Evolutionary conservation across 2,113 vertebrate species (phyloP), one percentile per base, ranked within the genome.

Genomic region (Platysternon megacephalum): DNA sequence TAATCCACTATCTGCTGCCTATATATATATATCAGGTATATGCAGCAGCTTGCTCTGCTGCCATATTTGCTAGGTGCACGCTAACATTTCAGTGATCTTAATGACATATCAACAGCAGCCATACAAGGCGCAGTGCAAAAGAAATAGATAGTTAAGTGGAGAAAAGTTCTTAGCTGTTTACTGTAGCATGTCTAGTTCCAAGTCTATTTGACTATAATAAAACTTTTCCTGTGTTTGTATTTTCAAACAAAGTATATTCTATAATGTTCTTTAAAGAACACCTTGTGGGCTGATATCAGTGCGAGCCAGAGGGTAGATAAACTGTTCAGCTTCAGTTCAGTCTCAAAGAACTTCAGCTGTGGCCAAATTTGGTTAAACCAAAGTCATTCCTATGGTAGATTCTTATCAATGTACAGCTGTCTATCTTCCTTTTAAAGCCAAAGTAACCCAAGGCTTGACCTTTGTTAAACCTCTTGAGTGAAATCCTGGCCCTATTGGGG

Each of bases 1-100:
- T 95, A 93, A 91, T 80, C 83, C 84, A 89, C 78, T 89, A 89
- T 84, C 53, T 94, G 14, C 85, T 93, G 91, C 83, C 55, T 87
- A 79, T 48, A 48, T 48, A 48, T 48, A 61, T 76, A 61, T 76
- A 16, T 17, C 83, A 87, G 76, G 22, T 56, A 87, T 4, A 51
- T 94, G 91, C 85, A 94, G 80, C 80, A 84, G 29, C 95, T 94
- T 89, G 72, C 78, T 96, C 49, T 82, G 58, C 46, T 79, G 11
- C 65, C n/a, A 86, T 83, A 79, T 86, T 83, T 11, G 51, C 76
- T 49, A 35, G 49, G 48, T 28, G 32, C 52, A 22, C 29, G 42
- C 10, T 49, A 32, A 56, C 79, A 51, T 28, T 32, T 87, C 28
- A 29, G 22, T 84, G 48, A 83, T 68, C 32, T 86, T 91, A 88